phyloP scores from a whole-genome alignment of 2,113 vertebrate species.

The Tympanuchus pallidicinctus region DNA sequence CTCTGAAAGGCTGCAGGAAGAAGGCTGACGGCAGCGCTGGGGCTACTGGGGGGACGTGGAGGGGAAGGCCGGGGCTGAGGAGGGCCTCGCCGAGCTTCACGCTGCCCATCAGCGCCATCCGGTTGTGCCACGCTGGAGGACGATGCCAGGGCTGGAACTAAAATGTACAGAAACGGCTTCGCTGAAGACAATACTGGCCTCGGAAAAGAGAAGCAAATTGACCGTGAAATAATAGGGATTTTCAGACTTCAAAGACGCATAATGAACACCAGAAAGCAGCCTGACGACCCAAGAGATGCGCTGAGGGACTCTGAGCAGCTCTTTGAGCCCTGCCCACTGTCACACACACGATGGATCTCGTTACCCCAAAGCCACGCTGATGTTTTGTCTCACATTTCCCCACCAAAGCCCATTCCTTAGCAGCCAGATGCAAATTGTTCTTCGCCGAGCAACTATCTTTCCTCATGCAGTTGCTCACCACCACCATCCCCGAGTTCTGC shows the following conservation, averaged over 20 bases:
- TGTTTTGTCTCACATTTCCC: background rate
- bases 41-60: background rate
- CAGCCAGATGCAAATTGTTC: background rate
- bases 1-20: background rate
- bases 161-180: background rate
- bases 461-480: background rate
- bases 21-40: background rate
- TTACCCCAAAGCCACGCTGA: background rate
- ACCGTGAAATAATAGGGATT: conserved; percentile 55
- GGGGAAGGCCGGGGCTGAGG: background rate
- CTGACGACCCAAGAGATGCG: conserved; percentile 27
- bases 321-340: background rate
- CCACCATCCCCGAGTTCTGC: background rate
- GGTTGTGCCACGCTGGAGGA: conserved; percentile 14
- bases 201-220: conserved; percentile 3
- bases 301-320: background rate
- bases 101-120: background rate
- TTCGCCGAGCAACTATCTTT: background rate
- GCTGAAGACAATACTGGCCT: conserved; percentile 17
- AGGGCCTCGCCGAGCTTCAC: background rate
- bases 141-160: background rate
- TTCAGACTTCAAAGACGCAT: conserved; percentile 51
- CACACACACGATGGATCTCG: conserved; percentile 7
- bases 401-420: conserved; percentile 12
- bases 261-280: conserved; percentile 40